Base-by-base conservation (phyloP, 2,888 invertebrate species). In the Acanthosepion esculentum region DNA sequence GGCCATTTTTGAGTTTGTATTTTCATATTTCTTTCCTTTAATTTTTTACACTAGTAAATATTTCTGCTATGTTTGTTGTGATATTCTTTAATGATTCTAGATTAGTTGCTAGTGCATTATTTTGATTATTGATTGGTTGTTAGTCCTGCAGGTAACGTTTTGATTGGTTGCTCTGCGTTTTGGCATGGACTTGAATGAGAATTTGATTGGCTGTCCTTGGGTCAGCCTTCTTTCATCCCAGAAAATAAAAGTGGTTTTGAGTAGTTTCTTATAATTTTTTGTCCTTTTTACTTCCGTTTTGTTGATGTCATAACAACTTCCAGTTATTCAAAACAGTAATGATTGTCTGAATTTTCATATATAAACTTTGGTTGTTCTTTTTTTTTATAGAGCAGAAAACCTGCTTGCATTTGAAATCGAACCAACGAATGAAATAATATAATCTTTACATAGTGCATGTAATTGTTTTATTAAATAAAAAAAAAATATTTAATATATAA, bases 141-240 rank as follows among this genome's bases (percentile, higher is more conserved):
- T 78, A n/a, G 18, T n/a, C 15, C 23, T n/a, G 15, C 10, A 18
- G 33, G n/a, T 78, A 33, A 78, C n/a, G 78, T 78, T 78, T 78
- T 78, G n/a, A 78, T 78, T 78, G 78, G 78, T 78, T 78, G 78
- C 5, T n/a, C 78, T 10, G n/a, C 8, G 78, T 33, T n/a, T 78
- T 78, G n/a, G 78, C 78, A 78, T n/a, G 78, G n/a, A n/a, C 78
- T n/a, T 78, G 33, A 78, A 78, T 78, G 78, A 78, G n/a, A n/a
- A n/a, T n/a, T 33, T 78, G 33, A 78, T 78, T 78, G 78, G 78
- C n/a, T n/a, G 78, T 33, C n/a, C n/a, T 33, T 18, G 78, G 78
- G n/a, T 78, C 78, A 78, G 15, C 78, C 78, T 78, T 33, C 8
- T n/a, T 33, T 78, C n/a, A 18, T n/a, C 78, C n/a, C n/a, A 78